Evolutionary conservation across 2,888 invertebrate species (phyloP), one percentile per base, ranked within the genome.

Genomic region (Tiliacea citrago): DNA sequence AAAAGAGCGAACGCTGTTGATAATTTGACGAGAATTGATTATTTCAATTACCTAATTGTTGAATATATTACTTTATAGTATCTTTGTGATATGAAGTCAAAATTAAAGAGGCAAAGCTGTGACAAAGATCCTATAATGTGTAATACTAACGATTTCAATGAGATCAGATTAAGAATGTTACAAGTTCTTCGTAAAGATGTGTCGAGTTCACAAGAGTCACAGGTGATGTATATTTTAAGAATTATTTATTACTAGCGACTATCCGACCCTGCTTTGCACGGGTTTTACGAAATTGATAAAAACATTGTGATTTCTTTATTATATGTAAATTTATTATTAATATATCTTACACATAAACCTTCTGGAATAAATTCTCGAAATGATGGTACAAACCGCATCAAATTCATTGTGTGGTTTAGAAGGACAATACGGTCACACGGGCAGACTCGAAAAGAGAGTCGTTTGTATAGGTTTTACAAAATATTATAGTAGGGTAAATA

Each of bases 141-240:
- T 39, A 86, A 85, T 65, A 75, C 79, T 66, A 81, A 85, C 49
- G 88, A 88, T 58, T 86, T 86, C 57, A 77, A 72, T 76, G 85
- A 82, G 79, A 79, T 87, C 7, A 68, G 69, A 18, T 39, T 88
- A 21, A 74, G 84, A 76, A 86, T 86, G 86, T 57, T 88, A 24
- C 88, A 86, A 82, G 80, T 87, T 13, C 73, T 78, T 18, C 72
- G 49, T 13, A 72, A 58, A 58, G 67, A 77, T 39, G 18, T 42
- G 35, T 39, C 62, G 24, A 53, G 42, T 58, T 47, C 57, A 35
- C 57, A 63, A 6, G 68, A 77, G 35, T 21, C 63, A 29, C 67
- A 77, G 78, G 78, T 77, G 16, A 58, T 51, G 18, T 18, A 39
- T 21, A 57, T 57, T 60, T 63, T 10, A 65, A 49, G 1, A 65